Base-by-base conservation (phyloP, 1,140 invertebrate species). In the Onthophagus taurus region DNA sequence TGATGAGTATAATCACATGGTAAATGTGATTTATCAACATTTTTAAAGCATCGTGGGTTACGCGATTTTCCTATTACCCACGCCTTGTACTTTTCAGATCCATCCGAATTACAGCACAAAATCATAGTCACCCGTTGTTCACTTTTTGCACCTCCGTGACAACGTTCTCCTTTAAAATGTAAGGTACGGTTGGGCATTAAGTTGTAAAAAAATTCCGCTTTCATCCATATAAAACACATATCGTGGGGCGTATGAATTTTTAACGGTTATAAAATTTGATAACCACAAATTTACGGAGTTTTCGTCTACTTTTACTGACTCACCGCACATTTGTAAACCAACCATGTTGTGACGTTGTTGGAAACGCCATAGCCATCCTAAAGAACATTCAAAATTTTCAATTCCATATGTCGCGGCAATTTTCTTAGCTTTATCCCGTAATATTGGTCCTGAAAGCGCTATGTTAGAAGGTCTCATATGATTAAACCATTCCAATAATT, bases 341-440 rank as follows among this genome's bases (percentile, higher is more conserved):
- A 26, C 24, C 7, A 26, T 26, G n/a, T 26, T n/a, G 24, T 26
- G n/a, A 7, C 24, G 24, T 26, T n/a, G 7, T n/a, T 26, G 24
- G 24, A 26, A 26, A 7, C 24, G 24, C 24, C 24, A 26, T n/a
- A 26, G 24, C 24, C 24, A 26, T 7, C 24, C 24, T 4, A 3
- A 8, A 9, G 33, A 16, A 17, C 16, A 17, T 14, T 35, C 20
- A 35, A 35, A 35, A 17, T 16, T n/a, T 35, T 35, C 16, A 5
- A 35, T 35, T 16, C 3, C 33, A 19, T 35, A 35, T 35, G 17
- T 35, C 20, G 20, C 6, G 20, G 33, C 33, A 2, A 35, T 35
- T 17, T 35, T 19, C 33, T 35, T 35, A 4, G 33, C 12, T 35
- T 35, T 35, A 18, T 18, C 33, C 20, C 4, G 33, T 18, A 35